Evolutionary conservation across 2,888 invertebrate genomes (phyloP), one percentile per base, ranked within the genome.

Genomic region (Microplitis deprimator): DNA sequence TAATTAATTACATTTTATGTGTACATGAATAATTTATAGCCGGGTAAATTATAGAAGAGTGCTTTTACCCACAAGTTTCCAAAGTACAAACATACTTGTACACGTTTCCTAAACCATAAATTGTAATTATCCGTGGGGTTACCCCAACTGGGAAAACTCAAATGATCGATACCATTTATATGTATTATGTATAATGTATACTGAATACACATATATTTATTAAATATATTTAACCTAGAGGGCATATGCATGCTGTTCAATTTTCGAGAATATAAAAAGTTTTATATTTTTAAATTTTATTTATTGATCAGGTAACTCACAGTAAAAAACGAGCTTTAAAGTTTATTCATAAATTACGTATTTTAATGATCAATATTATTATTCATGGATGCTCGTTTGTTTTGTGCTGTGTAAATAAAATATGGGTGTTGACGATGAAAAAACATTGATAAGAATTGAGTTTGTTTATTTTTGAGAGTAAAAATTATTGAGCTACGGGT

Each of bases 71-170:
- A 41, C 59, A 7, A 59, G 13, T 69, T 41, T 69, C 16, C 13
- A 59, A 59, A 20, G 29, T 70, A 70, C 29, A 70, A 70, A 70
- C 50, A 70, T 60, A 29, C 61, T 59, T 68, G 29, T 68, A 61
- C 50, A 73, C 17, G 17, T 68, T 68, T 68, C 40, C 17, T 5
- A 13, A 70, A 75, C 75, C 75, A 61, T 68, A 62, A 75, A 75
- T 75, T 75, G 68, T 69, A 75, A 75, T 69, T 75, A 75, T 62
- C 60, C 75, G 62, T 67, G 67, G n/a, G 29, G n/a, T 40, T 73
- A 40, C 41, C 75, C 61, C 29, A 16, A 40, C 20, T 65, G 62
- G 68, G 75, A 61, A 73, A 59, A 65, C 62, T 13, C 17, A 62
- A 75, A 68, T 60, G 68, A 68, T 61, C 60, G 60, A 62, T 62